These are phyloP conservation scores for Stenchaetothrips biformis DNA, from an alignment of 2,888 invertebrate species.

Conservation along the genomic window DNA sequence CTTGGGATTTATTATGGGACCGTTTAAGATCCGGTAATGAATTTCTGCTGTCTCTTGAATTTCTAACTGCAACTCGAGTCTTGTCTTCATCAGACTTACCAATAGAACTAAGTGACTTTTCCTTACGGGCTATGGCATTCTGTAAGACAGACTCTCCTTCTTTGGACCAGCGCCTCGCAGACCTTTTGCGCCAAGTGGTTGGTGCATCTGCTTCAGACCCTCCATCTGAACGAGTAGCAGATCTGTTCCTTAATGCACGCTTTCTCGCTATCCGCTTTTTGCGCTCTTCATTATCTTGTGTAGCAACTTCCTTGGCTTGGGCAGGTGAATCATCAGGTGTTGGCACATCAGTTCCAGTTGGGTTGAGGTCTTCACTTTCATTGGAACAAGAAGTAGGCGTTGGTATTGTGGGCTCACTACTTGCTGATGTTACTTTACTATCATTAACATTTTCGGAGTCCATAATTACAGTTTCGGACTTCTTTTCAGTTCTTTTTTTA, in stretches of 20 bases:
- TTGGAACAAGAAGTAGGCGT: background rate
- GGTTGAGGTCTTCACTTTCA: background rate
- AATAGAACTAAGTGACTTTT: conserved; percentile 57
- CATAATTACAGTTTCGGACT: background rate
- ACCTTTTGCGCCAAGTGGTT: conserved; percentile 53
- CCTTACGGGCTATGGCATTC: conserved; percentile 66
- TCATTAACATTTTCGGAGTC: background rate
- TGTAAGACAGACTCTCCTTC: conserved; percentile 61
- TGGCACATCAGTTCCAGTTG: background rate
- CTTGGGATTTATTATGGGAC: conserved; percentile 57
- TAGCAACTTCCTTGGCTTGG: background rate
- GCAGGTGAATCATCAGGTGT: background rate
- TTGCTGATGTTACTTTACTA: background rate
- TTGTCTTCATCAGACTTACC: conserved; percentile 45
- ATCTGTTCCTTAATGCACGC: conserved; percentile 35
- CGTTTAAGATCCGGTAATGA: conserved; percentile 26
- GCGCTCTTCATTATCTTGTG: background rate
- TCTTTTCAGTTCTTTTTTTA: background rate
- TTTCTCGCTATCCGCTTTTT: conserved; percentile 31
- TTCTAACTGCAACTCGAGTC: conserved; percentile 45
- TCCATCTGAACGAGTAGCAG: conserved; percentile 34
- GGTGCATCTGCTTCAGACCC: conserved; percentile 43
- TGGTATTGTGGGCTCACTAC: too few relatives aligned
- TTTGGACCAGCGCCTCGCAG: conserved; percentile 59
- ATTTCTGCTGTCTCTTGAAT: conserved; percentile 32